phyloP scores from a whole-genome alignment of 2,797 vertebrate species.

The Rhincodon typus region DNA sequence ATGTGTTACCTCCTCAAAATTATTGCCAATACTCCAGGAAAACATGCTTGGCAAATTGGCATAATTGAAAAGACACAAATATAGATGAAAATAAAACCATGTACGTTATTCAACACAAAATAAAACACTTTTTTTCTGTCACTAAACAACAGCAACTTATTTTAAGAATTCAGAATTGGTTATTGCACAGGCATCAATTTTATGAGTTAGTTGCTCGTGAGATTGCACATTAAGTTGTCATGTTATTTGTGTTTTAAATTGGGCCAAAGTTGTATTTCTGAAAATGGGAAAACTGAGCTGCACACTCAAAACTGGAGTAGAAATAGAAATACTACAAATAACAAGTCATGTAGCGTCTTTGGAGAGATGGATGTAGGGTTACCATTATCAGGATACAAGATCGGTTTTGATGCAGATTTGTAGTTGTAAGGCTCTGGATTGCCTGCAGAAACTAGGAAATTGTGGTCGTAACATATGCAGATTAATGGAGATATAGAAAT shows the following conservation, averaged over 20 bases:
- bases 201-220: not conserved
- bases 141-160: not conserved
- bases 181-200: not conserved
- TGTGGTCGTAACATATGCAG: not conserved
- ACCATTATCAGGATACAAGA: not conserved
- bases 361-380: not conserved
- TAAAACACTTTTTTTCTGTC: not conserved
- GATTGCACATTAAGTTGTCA: not conserved
- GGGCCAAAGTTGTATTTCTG: not conserved
- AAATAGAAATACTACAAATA: not conserved
- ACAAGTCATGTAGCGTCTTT: not conserved
- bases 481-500: not conserved
- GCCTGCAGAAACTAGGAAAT: not conserved
- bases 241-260: not conserved
- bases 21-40: not conserved
- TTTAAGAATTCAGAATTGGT: not conserved
- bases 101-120: not conserved
- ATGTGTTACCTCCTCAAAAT: too few relatives aligned
- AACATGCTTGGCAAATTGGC: not conserved
- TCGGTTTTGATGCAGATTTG: not conserved
- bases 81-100: not conserved
- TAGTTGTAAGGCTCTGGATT: not conserved
- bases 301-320: not conserved
- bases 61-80: not conserved
- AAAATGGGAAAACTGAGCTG: not conserved